Evolutionary conservation across 1,140 invertebrate species (phyloP).

Genomic region (Andrena cerasifolii): DNA sequence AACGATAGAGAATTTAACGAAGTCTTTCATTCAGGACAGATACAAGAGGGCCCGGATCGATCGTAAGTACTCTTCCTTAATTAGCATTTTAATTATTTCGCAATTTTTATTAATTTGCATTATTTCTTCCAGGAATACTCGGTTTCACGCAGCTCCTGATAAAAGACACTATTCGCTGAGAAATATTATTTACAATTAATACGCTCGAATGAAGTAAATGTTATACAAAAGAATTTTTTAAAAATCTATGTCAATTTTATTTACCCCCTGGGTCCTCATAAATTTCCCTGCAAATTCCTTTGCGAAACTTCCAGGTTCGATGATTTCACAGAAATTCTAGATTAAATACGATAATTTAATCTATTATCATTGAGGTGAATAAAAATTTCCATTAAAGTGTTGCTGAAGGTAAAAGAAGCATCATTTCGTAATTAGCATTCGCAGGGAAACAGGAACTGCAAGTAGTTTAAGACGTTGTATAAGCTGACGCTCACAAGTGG

Average conservation of each 20-base stretch:
- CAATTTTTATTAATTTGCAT: conserved; percentile 24
- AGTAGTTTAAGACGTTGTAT: background rate
- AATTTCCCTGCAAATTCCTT: too few relatives aligned
- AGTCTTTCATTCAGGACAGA: conserved; percentile 57
- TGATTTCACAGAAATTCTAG: too few relatives aligned
- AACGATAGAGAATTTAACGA: conserved; percentile 54
- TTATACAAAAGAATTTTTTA: background rate
- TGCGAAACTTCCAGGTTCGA: too few relatives aligned
- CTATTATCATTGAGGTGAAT: too few relatives aligned
- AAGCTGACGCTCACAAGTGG: background rate
- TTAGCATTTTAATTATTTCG: conserved; percentile 6
- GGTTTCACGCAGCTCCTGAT: conserved; percentile 66
- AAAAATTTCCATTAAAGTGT: too few relatives aligned
- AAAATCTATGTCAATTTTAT: too few relatives aligned
- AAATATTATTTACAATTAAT: background rate
- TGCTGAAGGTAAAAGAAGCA: background rate
- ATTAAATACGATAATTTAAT: too few relatives aligned
- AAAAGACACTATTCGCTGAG: conserved; percentile 46
- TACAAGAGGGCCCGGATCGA: conserved; percentile 49
- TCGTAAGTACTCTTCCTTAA: conserved; percentile 47
- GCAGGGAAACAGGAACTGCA: background rate
- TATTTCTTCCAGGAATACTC: conserved; percentile 67
- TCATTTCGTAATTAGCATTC: background rate
- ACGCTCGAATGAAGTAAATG: background rate
- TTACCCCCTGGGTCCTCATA: too few relatives aligned